These are phyloP conservation scores for Crambe crambe DNA, from an alignment of 37 sponge, comb jelly and placozoan genomes.

Conservation along the genomic window DNA sequence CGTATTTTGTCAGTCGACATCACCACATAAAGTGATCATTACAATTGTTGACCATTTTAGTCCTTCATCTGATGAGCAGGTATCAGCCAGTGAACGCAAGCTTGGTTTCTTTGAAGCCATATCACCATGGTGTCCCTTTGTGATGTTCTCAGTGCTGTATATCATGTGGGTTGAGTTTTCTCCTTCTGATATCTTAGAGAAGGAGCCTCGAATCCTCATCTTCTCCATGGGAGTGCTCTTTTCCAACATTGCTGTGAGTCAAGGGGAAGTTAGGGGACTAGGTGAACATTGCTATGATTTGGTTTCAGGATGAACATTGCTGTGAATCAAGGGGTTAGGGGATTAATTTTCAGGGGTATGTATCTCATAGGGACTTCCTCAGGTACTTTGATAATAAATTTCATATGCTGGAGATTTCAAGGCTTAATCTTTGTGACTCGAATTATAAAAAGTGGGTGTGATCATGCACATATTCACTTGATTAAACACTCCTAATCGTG, in stretches of 20 bases:
- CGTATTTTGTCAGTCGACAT: too few species aligned
- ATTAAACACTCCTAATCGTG: too few species aligned
- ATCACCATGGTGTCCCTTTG: conserved; percentile 45
- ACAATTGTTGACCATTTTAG: too few species aligned
- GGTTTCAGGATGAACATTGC: neutral
- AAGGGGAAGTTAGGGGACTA: neutral
- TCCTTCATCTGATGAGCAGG: conserved; percentile 10
- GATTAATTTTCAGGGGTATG: too few species aligned
- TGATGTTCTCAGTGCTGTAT: conserved; percentile 41
- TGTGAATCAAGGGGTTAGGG: too few species aligned
- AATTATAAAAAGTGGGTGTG: too few species aligned
- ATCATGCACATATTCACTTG: too few species aligned
- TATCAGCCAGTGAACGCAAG: neutral
- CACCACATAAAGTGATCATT: too few species aligned
- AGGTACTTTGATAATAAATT: conserved; percentile 1
- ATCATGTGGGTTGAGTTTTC: conserved; percentile 50
- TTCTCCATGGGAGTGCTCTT: conserved; percentile 77
- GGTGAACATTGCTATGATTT: neutral
- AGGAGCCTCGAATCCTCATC: conserved; percentile 52
- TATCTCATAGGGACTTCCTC: too few species aligned
- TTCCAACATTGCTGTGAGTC: conserved; percentile 85
- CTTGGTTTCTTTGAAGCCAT: conserved; percentile 26
- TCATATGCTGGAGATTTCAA: too few species aligned
- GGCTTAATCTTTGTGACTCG: too few species aligned
- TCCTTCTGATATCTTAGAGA: conserved; percentile 44